Evolutionary conservation across 2,797 vertebrate genomes (phyloP), one percentile per base, ranked within the genome.

Genomic region (Epinephelus malabaricus): DNA sequence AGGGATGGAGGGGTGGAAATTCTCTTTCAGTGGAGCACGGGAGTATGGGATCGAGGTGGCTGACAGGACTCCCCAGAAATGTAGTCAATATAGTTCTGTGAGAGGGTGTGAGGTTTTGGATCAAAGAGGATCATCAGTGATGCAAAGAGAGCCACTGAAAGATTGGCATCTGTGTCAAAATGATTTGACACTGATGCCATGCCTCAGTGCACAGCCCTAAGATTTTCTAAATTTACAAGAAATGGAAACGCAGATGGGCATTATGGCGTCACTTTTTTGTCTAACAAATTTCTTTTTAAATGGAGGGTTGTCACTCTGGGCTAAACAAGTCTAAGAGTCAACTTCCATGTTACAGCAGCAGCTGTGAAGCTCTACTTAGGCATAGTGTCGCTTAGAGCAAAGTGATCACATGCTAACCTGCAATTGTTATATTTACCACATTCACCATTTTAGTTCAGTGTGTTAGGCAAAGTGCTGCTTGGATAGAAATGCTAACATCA

Each of bases 51-150:
- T 62, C 17, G 68, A 87, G 51, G 78, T 79, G 34, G 78, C 80
- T 86, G 87, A 82, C 86, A 89, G 69, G 86, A 84, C 85, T 81
- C 87, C 75, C 83, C 73, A 83, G 79, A 84, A 90, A 83, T 60
- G 47, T 59, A 82, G 85, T 89, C 86, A 80, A 78, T 86, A 79
- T 82, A 81, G 68, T 82, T 79, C 64, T 40, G 61, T 81, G 66
- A 80, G 50, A 67, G 78, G 69, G 58, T 50, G 40, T 68, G 63
- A 71, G 68, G 56, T 68, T 68, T 56, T 34, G 75, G 83, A 92
- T 87, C 87, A 84, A 88, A 91, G 76, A 62, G 56, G 73, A 73
- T 79, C 73, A 75, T 73, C 49, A 55, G 55, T 0, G 3, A 73
- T 78, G 61, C 75, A 78, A 75, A 71, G 56, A 71, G 8, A 67